These are phyloP conservation scores for Noctua janthe DNA, from an alignment of 2,888 invertebrate genomes.

Conservation along the genomic window DNA sequence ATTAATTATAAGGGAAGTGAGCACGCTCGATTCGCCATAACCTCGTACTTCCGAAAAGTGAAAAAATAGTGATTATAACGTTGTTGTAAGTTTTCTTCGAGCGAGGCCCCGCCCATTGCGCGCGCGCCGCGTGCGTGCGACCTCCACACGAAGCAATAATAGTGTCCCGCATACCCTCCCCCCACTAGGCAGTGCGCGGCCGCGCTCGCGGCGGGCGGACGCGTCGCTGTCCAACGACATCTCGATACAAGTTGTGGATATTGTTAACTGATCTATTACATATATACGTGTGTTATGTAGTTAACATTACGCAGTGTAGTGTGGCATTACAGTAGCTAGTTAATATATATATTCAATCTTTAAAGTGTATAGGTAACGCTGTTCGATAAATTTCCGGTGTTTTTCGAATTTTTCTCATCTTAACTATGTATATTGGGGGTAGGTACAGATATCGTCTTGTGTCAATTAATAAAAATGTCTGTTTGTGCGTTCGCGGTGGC, in stretches of 20 bases:
- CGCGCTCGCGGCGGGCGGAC: slow-evolving; percentile 38
- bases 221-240: slow-evolving; percentile 78
- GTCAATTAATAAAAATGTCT: slow-evolving; percentile 84
- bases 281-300: slow-evolving; percentile 86
- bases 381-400: slow-evolving; percentile 71
- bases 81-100: slow-evolving; percentile 75
- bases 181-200: background rate
- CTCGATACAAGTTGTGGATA: slow-evolving; percentile 75
- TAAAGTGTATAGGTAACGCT: slow-evolving; percentile 84
- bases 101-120: slow-evolving; percentile 34
- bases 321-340: slow-evolving; percentile 85
- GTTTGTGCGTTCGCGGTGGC: slow-evolving; percentile 68
- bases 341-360: slow-evolving; percentile 87
- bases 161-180: background rate
- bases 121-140: slow-evolving; percentile 30
- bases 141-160: background rate
- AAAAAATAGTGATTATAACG: slow-evolving; percentile 68
- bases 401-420: slow-evolving; percentile 84
- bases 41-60: slow-evolving; percentile 76
- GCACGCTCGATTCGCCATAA: slow-evolving; percentile 74
- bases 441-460: slow-evolving; percentile 87
- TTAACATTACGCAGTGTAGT: slow-evolving; percentile 83
- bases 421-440: slow-evolving; percentile 83
- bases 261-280: slow-evolving; percentile 81
- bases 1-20: slow-evolving; percentile 68